A percentile compares a stretch with the other conserved stretches of the same genome.
These are phyloP conservation scores for Pyrochroa serraticornis DNA, from an alignment of 2,888 invertebrate genomes.

Conservation along the genomic window DNA sequence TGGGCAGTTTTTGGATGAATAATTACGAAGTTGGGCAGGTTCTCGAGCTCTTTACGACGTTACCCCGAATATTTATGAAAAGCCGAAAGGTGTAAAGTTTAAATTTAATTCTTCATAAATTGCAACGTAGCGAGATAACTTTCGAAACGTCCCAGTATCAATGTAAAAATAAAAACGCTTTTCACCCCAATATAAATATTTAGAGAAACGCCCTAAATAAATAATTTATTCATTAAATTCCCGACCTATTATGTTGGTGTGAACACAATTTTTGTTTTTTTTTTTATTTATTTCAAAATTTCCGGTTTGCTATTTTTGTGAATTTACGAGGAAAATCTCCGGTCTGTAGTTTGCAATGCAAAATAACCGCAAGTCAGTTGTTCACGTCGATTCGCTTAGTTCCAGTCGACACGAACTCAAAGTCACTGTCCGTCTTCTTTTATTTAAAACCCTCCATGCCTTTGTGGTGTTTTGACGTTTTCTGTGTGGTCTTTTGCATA, in stretches of 20 bases:
- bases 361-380: slow-evolving; percentile 22
- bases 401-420: slow-evolving; percentile 20
- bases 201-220: not conserved
- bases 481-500: not conserved
- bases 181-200: too few species aligned
- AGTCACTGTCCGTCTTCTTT: slow-evolving; percentile 17
- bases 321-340: slow-evolving; percentile 13
- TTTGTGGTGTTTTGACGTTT: slow-evolving; percentile 13
- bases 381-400: slow-evolving; percentile 22
- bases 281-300: slow-evolving; percentile 8
- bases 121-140: not conserved
- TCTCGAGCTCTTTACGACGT: slow-evolving; percentile 2
- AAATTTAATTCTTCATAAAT: slow-evolving; percentile 19
- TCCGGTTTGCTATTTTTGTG: not conserved
- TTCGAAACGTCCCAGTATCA: not conserved
- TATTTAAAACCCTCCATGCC: not conserved
- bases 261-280: slow-evolving; percentile 8
- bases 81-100: slow-evolving; percentile 10
- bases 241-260: not conserved
- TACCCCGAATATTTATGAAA: not conserved
- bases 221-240: slow-evolving; percentile 22
- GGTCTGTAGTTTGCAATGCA: slow-evolving; percentile 19
- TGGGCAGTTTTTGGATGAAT: slow-evolving; percentile 5
- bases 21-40: slow-evolving; percentile 17
- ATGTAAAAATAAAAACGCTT: too few species aligned